Evolutionary conservation across 2,113 vertebrate genomes (phyloP), one percentile per base, ranked within the genome.

Genomic region (Chionis minor): DNA sequence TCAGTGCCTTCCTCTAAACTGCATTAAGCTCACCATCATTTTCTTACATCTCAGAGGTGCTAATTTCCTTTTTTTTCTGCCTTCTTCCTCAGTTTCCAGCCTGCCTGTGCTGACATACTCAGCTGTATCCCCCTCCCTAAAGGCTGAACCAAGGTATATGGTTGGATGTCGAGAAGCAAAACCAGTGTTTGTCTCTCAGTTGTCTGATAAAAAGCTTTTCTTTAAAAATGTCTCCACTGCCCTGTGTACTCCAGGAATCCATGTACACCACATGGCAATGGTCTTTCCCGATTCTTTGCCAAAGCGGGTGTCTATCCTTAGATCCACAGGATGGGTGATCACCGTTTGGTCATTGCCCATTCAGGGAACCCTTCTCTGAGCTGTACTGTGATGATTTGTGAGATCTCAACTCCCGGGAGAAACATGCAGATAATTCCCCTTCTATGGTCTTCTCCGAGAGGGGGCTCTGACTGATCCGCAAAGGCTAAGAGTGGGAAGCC

Each of bases 241-340:
- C 7, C 11, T 45, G 4, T 9, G 12, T 32, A 17, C 14, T 70
- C 11, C 63, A 65, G 63, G 18, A 73, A 10, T 8, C 12, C 17
- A 4, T 1, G 14, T 45, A 12, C 8, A 27, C 8, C 0, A 0
- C 21, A 4, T 33, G 35, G 10, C 20, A 56, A 8, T 6, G 18
- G 6, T 63, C 40, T 55, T 84, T 32, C 16, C 9, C 1, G 0
- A 14, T 14, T 4, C 20, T 65, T 77, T 83, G 8, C 12, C n/a
- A 16, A 27, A 23, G 28, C 10, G 22, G 6, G 5, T n/a, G 16
- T 72, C 38, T 45, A 1, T 19, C 26, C 35, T 73, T 42, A 47
- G 33, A 40, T 47, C 14, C 14, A 52, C 9, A 30, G 27, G 30
- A 21, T 14, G 12, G 15, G 19, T 32, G 28, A 49, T 12, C 11